These are phyloP conservation scores for Drosophila maculinotata DNA, from an alignment of 2,888 invertebrate genomes.

Conservation along the genomic window DNA sequence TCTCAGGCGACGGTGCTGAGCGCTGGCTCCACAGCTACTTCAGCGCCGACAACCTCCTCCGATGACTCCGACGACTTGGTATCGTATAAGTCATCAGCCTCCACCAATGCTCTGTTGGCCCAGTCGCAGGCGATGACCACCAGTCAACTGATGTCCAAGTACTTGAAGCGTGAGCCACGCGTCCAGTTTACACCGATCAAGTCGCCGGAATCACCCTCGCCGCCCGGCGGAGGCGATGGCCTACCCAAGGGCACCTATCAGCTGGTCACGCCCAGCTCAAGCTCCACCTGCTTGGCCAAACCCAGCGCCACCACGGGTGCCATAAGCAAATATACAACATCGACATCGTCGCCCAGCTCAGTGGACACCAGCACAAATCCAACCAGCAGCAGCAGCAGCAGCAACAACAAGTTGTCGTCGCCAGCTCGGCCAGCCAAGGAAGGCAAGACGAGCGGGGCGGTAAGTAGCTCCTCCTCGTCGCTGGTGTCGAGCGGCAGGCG, in stretches of 20 bases:
- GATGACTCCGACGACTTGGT: constrained; percentile 84
- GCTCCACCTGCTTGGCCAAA: constrained; percentile 48
- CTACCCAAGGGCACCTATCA: constrained; percentile 84
- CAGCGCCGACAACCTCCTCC: constrained; percentile 83
- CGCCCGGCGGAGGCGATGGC: constrained; percentile 79
- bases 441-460: constrained; percentile 55
- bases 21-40: constrained; percentile 83
- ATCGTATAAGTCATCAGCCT: constrained; percentile 83
- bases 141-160: constrained; percentile 84
- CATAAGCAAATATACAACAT: constrained; percentile 72
- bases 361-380: constrained; percentile 55
- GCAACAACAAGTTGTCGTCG: constrained; percentile 74
- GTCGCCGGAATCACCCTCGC: constrained; percentile 84
- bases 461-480: constrained; percentile 69
- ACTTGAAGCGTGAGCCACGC: constrained; percentile 84
- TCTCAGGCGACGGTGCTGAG: constrained; percentile 83
- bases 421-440: constrained; percentile 77
- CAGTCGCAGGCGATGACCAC: constrained; percentile 85
- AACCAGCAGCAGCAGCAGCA: constrained; percentile 62
- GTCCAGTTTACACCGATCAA: constrained; percentile 83
- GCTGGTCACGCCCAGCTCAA: constrained; percentile 66
- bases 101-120: constrained; percentile 83
- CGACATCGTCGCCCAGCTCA: constrained; percentile 53
- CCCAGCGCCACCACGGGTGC: constrained; percentile 70
- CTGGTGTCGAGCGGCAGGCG: constrained; percentile 80